Evolutionary conservation across 1,140 invertebrate genomes (phyloP).

Genomic region (Charaxes varanes): DNA sequence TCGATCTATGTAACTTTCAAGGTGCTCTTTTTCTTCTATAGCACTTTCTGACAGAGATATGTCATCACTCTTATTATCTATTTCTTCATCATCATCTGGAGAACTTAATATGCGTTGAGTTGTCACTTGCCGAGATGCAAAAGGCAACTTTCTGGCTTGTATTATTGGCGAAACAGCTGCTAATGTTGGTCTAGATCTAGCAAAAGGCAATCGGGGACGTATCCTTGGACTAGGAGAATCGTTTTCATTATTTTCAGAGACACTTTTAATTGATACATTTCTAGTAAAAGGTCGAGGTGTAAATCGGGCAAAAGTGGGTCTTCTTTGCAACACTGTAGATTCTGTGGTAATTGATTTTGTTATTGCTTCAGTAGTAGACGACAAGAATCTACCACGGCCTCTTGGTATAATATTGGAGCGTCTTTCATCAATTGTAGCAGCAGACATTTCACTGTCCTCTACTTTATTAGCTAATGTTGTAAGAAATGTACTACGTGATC

Average conservation of each 20-base stretch:
- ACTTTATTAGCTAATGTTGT: slow-evolving; percentile 44
- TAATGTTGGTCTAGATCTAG: slow-evolving; percentile 28
- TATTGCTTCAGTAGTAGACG: slow-evolving; percentile 36
- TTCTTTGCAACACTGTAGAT: slow-evolving; percentile 28
- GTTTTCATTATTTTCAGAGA: slow-evolving; percentile 17
- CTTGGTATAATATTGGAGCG: slow-evolving; percentile 40
- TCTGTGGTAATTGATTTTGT: slow-evolving; percentile 26
- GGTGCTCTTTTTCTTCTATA: slow-evolving; percentile 73
- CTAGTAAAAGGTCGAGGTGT: slow-evolving; percentile 60
- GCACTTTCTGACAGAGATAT: slow-evolving; percentile 69
- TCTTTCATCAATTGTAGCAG: slow-evolving; percentile 51
- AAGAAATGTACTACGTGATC: slow-evolving; percentile 25
- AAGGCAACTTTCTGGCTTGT: slow-evolving; percentile 50
- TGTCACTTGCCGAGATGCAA: slow-evolving; percentile 33
- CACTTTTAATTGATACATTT: slow-evolving; percentile 21
- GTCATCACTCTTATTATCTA: slow-evolving; percentile 71
- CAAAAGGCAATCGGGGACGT: slow-evolving; percentile 38
- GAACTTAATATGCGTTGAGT: slow-evolving; percentile 24
- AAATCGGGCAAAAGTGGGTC: slow-evolving; percentile 59
- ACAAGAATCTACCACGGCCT: slow-evolving; percentile 42
- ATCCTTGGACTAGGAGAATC: slow-evolving; percentile 28
- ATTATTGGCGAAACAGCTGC: slow-evolving; percentile 18
- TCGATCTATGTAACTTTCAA: slow-evolving; percentile 24
- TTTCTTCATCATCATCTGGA: slow-evolving; percentile 47
- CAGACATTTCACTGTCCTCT: slow-evolving; percentile 58